A percentile compares a stretch with the other conserved stretches of the same genome.
phyloP scores from a whole-genome alignment of 2,797 vertebrate species.

The Mastacembelus armatus region DNA sequence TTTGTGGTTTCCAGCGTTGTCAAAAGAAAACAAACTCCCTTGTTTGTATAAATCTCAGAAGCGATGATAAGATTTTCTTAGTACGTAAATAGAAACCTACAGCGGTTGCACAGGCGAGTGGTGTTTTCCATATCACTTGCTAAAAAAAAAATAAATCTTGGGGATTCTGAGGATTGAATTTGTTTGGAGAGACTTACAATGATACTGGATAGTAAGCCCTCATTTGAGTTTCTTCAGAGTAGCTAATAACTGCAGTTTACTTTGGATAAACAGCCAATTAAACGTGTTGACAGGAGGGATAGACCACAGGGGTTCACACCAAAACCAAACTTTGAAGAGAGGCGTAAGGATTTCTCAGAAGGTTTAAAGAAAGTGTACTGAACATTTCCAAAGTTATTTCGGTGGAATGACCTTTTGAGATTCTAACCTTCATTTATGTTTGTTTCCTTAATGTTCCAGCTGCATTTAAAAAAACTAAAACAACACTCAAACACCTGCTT shows the following conservation, averaged over 20 bases:
- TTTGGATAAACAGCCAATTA: conserved; percentile 67
- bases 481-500: conserved; percentile 49
- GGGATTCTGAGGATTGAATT: conserved; percentile 56
- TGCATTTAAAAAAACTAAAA: background rate
- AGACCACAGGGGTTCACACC: conserved; percentile 41
- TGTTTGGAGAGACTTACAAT: conserved; percentile 57
- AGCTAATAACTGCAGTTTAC: conserved; percentile 60
- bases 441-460: background rate
- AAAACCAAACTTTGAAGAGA: background rate
- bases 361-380: background rate
- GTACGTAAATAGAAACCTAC: conserved; percentile 44
- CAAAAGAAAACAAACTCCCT: conserved; percentile 12
- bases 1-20: conserved; percentile 29
- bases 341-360: conserved; percentile 22
- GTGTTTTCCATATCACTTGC: conserved; percentile 36
- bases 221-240: conserved; percentile 51
- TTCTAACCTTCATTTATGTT: background rate
- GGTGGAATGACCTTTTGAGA: background rate
- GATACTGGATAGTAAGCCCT: conserved; percentile 55
- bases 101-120: conserved; percentile 7
- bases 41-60: conserved; percentile 49
- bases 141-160: background rate
- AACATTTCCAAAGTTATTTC: background rate
- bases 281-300: conserved; percentile 68
- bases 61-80: conserved; percentile 33